phyloP scores from a whole-genome alignment of 2,797 vertebrate genomes.

The Enoplosus armatus region DNA sequence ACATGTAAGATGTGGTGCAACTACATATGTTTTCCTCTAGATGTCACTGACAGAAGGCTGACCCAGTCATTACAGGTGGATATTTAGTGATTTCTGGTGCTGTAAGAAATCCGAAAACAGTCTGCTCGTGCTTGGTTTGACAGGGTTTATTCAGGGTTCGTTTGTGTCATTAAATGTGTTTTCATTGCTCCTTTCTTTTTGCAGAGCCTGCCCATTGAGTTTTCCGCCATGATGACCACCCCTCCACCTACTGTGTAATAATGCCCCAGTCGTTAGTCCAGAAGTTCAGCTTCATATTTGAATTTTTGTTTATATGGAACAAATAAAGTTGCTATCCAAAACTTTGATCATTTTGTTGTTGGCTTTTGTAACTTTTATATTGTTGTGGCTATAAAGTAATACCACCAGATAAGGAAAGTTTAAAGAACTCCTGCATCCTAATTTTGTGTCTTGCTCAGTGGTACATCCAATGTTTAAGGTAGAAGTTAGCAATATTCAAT shows the following conservation, averaged over 20 bases:
- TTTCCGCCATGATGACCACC: constrained; percentile 47
- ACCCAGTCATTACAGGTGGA: neutral
- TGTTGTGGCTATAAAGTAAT: neutral
- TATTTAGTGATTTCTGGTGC: neutral
- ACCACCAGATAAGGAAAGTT: neutral
- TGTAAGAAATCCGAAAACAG: neutral
- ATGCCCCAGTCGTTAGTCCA: constrained; percentile 18
- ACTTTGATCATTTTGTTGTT: constrained; percentile 1
- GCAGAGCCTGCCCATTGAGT: constrained; percentile 82
- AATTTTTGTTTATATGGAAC: constrained; percentile 79
- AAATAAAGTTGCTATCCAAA: constrained; percentile 75
- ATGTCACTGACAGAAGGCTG: constrained; percentile 39
- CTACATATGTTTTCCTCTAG: constrained; percentile 40
- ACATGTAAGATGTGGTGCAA: neutral
- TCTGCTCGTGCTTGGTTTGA: neutral
- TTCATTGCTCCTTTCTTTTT: constrained; percentile 12
- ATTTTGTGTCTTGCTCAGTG: neutral
- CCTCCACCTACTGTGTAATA: constrained; percentile 62
- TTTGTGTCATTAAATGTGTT: constrained; percentile 10
- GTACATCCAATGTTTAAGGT: neutral
- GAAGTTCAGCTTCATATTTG: constrained; percentile 54
- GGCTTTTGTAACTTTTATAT: neutral
- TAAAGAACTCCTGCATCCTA: neutral
- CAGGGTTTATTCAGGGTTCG: neutral
- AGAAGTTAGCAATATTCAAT: neutral